Evolutionary conservation across 1,140 invertebrate genomes (phyloP).

Genomic region (Hypsibius dujardini): DNA sequence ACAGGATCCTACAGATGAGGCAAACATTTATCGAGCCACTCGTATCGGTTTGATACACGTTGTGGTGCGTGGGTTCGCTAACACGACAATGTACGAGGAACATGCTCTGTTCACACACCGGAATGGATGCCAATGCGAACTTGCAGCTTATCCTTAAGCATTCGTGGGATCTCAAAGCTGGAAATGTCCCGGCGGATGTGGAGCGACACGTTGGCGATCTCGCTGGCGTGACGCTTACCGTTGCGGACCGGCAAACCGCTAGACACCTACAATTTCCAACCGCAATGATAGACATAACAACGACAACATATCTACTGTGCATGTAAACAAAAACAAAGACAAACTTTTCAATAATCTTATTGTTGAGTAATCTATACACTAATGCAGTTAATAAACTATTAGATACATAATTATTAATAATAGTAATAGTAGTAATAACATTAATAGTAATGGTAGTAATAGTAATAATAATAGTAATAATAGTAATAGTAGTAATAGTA

Average conservation of each 20-base stretch:
- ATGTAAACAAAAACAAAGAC: too few species aligned
- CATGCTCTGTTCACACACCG: conserved; percentile 27
- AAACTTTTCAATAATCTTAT: too few species aligned
- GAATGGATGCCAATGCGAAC: conserved; percentile 45
- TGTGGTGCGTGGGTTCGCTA: background rate
- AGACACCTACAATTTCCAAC: conserved; percentile 25
- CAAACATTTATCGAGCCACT: conserved; percentile 9
- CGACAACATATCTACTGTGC: too few species aligned
- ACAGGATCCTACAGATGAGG: conserved; percentile 34
- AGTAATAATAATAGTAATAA: too few species aligned
- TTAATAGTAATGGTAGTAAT: too few species aligned
- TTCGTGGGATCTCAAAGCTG: conserved; percentile 40
- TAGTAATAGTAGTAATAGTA: too few species aligned
- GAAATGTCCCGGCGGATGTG: conserved; percentile 37
- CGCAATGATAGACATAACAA: too few species aligned
- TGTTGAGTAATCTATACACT: too few species aligned
- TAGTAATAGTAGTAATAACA: too few species aligned
- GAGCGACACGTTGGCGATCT: conserved; percentile 44
- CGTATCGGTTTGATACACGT: background rate
- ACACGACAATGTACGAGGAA: background rate
- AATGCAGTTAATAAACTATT: too few species aligned
- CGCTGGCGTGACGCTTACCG: conserved; percentile 36
- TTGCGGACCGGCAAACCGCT: conserved; percentile 34
- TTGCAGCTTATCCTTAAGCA: conserved; percentile 38
- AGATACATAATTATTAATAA: too few species aligned